Evolutionary conservation across 2,797 vertebrate species (phyloP), one percentile per base, ranked within the genome.

Genomic region (Enteromius radiatus): DNA sequence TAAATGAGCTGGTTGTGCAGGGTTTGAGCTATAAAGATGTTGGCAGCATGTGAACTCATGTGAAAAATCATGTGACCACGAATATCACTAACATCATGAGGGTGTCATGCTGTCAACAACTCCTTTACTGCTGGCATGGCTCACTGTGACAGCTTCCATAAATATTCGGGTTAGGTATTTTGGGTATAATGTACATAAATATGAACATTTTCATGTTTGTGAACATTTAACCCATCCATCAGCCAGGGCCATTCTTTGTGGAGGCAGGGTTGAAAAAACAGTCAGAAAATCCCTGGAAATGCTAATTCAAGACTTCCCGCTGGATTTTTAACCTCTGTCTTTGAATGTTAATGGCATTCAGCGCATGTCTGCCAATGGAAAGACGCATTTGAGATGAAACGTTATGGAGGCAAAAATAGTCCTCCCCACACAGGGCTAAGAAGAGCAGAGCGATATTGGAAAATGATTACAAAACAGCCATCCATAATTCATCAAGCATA

Each of bases 401-500:
- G 76, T 73, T 84, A 74, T 28, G 3, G 15, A 85, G 78, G 73
- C 47, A 81, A 81, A 87, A 80, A 86, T 43, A 61, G 71, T 84
- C 84, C 82, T 87, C 77, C 76, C 78, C 54, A 11, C 85, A 85
- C 87, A 61, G 36, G 86, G 79, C 88, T 79, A 73, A 84, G 84
- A 84, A 88, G 90, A 87, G 90, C 88, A 85, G 84, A 83, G 85
- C 84, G 89, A 94, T 93, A 94, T 93, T 93, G 92, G 90, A 93
- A 94, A 94, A 94, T 93, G 91, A 95, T 94, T 92, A 93, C 91
- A 92, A 94, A 93, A 94, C 92, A 93, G 83, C 78, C 92, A 93
- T 95, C 92, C 93, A 94, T 95, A 93, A 95, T 95, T 95, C 94
- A 95, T 88, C 90, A 91, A 90, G 90, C 90, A 89, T 91, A 93